Evolutionary conservation across 2,888 invertebrate genomes (phyloP).

Genomic region (Trissolcus brochymenae): DNA sequence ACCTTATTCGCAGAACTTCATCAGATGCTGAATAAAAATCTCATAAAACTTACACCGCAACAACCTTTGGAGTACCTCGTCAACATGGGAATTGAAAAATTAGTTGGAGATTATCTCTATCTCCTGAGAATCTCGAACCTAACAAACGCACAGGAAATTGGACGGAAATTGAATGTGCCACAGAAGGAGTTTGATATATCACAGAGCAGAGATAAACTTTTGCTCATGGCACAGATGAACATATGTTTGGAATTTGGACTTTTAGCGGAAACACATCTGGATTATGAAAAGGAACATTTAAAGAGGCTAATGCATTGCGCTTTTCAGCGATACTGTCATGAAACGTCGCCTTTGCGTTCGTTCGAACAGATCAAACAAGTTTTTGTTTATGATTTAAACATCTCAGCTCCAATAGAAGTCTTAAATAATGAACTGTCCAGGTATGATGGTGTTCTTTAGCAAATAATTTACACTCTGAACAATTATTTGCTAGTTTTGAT

Average conservation of each 20-base stretch:
- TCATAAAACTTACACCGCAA: conserved; percentile 60
- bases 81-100: conserved; percentile 69
- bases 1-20: conserved; percentile 41
- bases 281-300: conserved; percentile 62
- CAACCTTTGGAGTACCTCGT: conserved; percentile 67
- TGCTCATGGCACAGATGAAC: conserved; percentile 66
- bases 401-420: conserved; percentile 33
- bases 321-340: conserved; percentile 61
- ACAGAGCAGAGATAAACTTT: conserved; percentile 46
- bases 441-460: conserved; percentile 12
- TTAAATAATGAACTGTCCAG: conserved; percentile 39
- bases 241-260: conserved; percentile 68
- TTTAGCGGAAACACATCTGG: conserved; percentile 65
- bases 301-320: conserved; percentile 62
- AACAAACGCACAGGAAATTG: conserved; percentile 60
- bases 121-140: conserved; percentile 64
- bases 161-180: conserved; percentile 59
- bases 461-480: background rate
- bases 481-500: background rate
- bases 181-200: conserved; percentile 60
- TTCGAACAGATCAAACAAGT: conserved; percentile 25
- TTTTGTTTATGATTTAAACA: conserved; percentile 31
- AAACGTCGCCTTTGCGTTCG: conserved; percentile 60
- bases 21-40: conserved; percentile 21
- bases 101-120: conserved; percentile 66